Evolutionary conservation across 2,888 invertebrate species (phyloP).

Genomic region (Volucella inanis): DNA sequence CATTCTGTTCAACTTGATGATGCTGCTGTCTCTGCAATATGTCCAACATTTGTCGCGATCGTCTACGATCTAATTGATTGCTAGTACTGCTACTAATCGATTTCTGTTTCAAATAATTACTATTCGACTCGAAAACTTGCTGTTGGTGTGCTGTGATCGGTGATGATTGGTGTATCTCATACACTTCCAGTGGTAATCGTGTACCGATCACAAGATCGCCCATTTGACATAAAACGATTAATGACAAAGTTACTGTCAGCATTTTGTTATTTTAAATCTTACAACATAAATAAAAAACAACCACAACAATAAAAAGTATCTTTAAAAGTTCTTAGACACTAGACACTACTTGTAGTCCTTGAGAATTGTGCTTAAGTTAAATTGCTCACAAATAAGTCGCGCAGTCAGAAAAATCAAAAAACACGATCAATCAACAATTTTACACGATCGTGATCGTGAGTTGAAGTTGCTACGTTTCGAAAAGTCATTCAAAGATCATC

Average conservation of each 20-base stretch:
- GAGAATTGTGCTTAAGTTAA: constrained; percentile 41
- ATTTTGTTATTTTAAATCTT: constrained; percentile 67
- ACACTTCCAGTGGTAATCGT: constrained; percentile 82
- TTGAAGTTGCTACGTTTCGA: constrained; percentile 53
- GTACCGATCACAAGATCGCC: constrained; percentile 78
- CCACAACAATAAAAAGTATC: neutral
- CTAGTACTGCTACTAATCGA: constrained; percentile 60
- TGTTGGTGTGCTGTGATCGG: constrained; percentile 70
- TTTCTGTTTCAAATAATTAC: constrained; percentile 69
- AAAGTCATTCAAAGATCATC: constrained; percentile 72
- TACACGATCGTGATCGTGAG: constrained; percentile 73
- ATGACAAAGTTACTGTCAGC: constrained; percentile 75
- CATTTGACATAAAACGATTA: constrained; percentile 77
- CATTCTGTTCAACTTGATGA: constrained; percentile 69
- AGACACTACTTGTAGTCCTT: constrained; percentile 64
- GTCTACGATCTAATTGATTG: constrained; percentile 79
- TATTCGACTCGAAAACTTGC: constrained; percentile 71
- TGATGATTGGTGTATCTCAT: constrained; percentile 80
- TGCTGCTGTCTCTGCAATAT: constrained; percentile 80
- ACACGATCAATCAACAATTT: constrained; percentile 71
- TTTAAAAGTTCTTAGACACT: constrained; percentile 13
- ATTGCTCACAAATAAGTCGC: constrained; percentile 31
- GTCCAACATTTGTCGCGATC: constrained; percentile 84
- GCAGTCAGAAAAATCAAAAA: constrained; percentile 24
- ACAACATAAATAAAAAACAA: neutral